Conservation (phyloP, 1,140 invertebrate genomes). For the Ptiloglossa arizonensis region DNA sequence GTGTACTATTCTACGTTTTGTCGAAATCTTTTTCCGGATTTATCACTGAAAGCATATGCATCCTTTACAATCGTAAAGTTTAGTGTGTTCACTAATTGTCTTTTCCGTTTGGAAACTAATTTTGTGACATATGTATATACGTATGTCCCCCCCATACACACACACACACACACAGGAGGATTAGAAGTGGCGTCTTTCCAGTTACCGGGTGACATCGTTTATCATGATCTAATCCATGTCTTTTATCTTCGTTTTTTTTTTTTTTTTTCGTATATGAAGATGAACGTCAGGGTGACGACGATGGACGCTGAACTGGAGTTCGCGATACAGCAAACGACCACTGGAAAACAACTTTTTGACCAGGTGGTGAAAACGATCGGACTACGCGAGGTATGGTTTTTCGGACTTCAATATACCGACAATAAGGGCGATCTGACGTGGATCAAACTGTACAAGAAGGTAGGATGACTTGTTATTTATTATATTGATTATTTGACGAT, state of each 20-base stretch:
- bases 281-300: constrained; percentile 99
- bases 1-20: neutral
- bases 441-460: constrained; percentile 99
- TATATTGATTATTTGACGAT: neutral
- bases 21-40: neutral
- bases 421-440: constrained; percentile 98
- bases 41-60: neutral
- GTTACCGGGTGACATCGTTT: constrained; percentile 42
- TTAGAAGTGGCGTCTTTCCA: neutral
- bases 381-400: constrained; percentile 99
- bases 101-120: neutral
- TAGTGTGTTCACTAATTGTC: neutral
- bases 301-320: constrained; percentile 99
- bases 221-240: neutral
- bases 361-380: constrained; percentile 99
- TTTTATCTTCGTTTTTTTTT: constrained; percentile 23
- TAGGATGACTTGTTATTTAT: constrained; percentile 80
- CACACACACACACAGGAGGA: too few relatives aligned
- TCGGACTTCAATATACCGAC: constrained; percentile 99
- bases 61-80: neutral
- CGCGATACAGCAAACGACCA: constrained; percentile 99
- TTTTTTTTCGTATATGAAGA: constrained; percentile 82
- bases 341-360: constrained; percentile 99
- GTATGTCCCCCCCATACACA: too few relatives aligned
- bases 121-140: neutral